These are phyloP conservation scores for Podotricha telesiphe DNA, from an alignment of 2,888 invertebrate genomes.

Conservation along the genomic window DNA sequence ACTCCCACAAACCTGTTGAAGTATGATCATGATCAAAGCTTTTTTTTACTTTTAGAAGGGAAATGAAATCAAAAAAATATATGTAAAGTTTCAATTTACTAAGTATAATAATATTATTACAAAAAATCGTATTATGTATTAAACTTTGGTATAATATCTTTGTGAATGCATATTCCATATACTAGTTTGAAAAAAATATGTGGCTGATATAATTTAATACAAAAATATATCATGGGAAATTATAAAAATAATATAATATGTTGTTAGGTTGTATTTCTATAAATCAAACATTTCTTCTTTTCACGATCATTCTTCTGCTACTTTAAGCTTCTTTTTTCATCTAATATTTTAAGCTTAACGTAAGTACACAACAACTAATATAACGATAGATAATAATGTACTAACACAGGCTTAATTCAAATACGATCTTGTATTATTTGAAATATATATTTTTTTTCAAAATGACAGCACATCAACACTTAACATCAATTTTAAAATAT, in stretches of 20 bases:
- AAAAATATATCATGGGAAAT: conserved; percentile 1
- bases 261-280: background rate
- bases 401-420: background rate
- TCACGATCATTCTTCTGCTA: background rate
- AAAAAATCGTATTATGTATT: conserved; percentile 53
- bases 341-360: background rate
- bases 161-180: conserved; percentile 30
- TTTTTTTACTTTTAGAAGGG: background rate
- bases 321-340: background rate
- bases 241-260: conserved; percentile 10
- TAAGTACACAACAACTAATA: conserved; percentile 3
- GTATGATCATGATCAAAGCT: too few relatives aligned
- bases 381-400: background rate
- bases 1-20: too few relatives aligned
- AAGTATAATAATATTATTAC: conserved; percentile 59
- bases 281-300: background rate
- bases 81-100: conserved; percentile 72
- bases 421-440: conserved; percentile 3
- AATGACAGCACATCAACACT: conserved; percentile 22
- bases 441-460: conserved; percentile 1
- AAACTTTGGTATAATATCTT: conserved; percentile 58
- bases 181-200: background rate
- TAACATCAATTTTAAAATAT: conserved; percentile 27
- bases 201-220: background rate
- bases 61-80: conserved; percentile 46